Evolutionary conservation across 2,113 vertebrate genomes (phyloP), one percentile per base, ranked within the genome.

Genomic region (Hemicordylus capensis): DNA sequence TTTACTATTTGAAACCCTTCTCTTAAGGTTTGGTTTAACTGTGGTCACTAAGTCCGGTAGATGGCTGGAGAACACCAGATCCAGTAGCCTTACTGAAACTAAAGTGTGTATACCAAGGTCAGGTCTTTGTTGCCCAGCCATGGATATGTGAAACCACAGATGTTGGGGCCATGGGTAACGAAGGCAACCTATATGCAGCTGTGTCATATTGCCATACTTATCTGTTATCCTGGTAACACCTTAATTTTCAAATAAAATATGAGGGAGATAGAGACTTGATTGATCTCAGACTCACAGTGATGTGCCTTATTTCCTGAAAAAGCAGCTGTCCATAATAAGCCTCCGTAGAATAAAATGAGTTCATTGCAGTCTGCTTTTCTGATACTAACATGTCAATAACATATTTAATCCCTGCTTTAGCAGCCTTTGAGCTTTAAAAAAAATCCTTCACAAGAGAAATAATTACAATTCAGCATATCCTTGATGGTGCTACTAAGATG

Each of bases 11-110:
- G 11, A 64, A 63, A 64, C 22, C 15, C 44, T 39, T 22, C 61
- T 37, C n/a, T n/a, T n/a, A n/a, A n/a, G n/a, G n/a, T 51, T 84
- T 48, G 70, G n/a, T 66, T 81, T 81, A 54, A 37, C 64, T 69
- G 5, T 80, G 17, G 24, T 61, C 26, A 61, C 59, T 78, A 8
- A n/a, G 22, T 14, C 31, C 46, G 14, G 67, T 58, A 28, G 37
- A 61, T 58, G 26, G 51, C 73, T 9, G 59, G n/a, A 19, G 39
- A 58, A 59, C 28, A 8, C 58, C 24, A 64, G 31, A 19, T 44
- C 7, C 4, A 66, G 37, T 42, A 58, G 7, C 6, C 56, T 42
- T 42, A 66, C 22, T 56, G 48, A 4, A 81, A 7, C n/a, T 51
- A 67, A 67, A n/a, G n/a, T n/a, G n/a, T n/a, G n/a, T n/a, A n/a